Evolutionary conservation across 2,797 vertebrate genomes (phyloP).

Genomic region (Tinamus major): DNA sequence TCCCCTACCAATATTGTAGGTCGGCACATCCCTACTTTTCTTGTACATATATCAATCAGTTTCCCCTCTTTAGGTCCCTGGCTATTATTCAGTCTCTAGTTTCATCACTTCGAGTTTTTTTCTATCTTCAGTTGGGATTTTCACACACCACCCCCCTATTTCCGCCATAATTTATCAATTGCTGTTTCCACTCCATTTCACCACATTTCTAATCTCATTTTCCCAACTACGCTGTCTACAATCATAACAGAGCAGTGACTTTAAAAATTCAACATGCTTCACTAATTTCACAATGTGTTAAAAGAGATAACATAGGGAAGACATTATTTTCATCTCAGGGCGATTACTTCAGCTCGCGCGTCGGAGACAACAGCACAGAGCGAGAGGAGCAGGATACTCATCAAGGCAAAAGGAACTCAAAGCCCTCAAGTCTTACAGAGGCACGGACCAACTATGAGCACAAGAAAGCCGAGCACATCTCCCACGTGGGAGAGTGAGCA

Average conservation of each 20-base stretch:
- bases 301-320: conserved; percentile 60
- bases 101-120: conserved; percentile 38
- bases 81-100: conserved; percentile 44
- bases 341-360: not conserved
- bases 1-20: not conserved
- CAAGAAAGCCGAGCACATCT: conserved; percentile 5
- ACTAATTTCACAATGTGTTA: conserved; percentile 73
- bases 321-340: conserved; percentile 20
- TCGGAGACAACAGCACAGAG: conserved; percentile 7
- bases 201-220: conserved; percentile 75
- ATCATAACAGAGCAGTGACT: conserved; percentile 66
- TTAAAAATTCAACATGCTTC: conserved; percentile 68
- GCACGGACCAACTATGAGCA: not conserved
- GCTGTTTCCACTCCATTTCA: conserved; percentile 75
- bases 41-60: not conserved
- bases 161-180: conserved; percentile 70
- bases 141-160: conserved; percentile 65
- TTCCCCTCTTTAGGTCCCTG: conserved; percentile 37
- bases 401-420: not conserved
- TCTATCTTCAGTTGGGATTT: conserved; percentile 46
- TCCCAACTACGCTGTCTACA: conserved; percentile 63
- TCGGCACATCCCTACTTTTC: conserved; percentile 43
- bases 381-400: not conserved
- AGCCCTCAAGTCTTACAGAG: not conserved
- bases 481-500: accelerated